Evolutionary conservation across 2,113 vertebrate genomes (phyloP).

Genomic region (Gobio gobio): DNA sequence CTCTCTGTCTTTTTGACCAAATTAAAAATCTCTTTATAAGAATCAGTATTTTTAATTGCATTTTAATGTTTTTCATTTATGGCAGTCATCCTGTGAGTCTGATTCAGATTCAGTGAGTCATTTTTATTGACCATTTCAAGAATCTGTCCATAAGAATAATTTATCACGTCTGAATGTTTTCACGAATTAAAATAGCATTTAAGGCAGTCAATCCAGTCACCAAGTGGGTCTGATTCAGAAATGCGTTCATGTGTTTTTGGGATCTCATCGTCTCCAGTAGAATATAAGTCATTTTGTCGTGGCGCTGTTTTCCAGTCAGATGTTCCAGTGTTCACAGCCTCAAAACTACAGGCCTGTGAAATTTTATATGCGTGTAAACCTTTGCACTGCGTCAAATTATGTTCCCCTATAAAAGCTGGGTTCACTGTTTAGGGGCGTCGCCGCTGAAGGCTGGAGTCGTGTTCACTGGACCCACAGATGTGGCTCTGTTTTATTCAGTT

Average conservation of each 20-base stretch:
- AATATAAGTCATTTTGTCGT: background rate
- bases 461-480: slow-evolving; percentile 65
- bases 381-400: background rate
- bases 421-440: slow-evolving; percentile 52
- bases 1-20: background rate
- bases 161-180: background rate
- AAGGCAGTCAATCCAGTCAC: background rate
- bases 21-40: background rate
- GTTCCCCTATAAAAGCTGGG: slow-evolving; percentile 46
- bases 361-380: slow-evolving; percentile 3
- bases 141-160: background rate
- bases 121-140: background rate
- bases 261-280: background rate
- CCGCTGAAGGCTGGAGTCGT: too few species aligned
- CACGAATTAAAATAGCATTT: background rate
- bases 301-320: background rate
- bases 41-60: background rate
- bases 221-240: background rate
- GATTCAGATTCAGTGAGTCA: background rate
- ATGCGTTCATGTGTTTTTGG: too few species aligned
- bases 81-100: background rate
- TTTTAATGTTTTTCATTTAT: background rate
- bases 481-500: slow-evolving; percentile 70
- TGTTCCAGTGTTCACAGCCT: slow-evolving; percentile 9
- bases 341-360: background rate